Evolutionary conservation across 2,888 invertebrate species (phyloP).

Genomic region (Apotomis turbidana): DNA sequence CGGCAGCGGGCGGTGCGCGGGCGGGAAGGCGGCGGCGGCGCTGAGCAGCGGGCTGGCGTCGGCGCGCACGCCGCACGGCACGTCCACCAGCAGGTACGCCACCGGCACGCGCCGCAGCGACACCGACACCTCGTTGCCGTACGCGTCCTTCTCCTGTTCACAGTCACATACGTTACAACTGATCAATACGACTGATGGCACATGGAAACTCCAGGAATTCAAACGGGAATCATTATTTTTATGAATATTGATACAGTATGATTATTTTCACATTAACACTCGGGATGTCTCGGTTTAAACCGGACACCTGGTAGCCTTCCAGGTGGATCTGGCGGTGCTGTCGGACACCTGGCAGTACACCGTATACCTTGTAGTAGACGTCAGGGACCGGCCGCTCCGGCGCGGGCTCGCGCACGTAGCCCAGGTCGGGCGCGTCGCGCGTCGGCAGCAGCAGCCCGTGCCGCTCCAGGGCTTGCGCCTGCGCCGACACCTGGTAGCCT

Average conservation of each 20-base stretch:
- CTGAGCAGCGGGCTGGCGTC: slow-evolving; percentile 46
- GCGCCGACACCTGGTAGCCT: slow-evolving; percentile 99
- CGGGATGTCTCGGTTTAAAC: no score
- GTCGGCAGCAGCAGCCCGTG: slow-evolving; percentile 98
- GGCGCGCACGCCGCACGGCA: slow-evolving; percentile 91
- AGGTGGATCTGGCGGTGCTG: background rate
- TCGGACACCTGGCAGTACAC: background rate
- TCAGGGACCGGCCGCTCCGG: slow-evolving; percentile 99
- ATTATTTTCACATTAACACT: no score
- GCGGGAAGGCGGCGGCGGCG: slow-evolving; percentile 62
- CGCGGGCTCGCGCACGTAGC: slow-evolving; percentile 96
- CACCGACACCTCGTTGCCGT: slow-evolving; percentile 98
- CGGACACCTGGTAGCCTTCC: no score
- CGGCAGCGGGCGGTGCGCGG: slow-evolving; percentile 66
- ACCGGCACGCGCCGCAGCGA: slow-evolving; percentile 97
- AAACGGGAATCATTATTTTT: no score
- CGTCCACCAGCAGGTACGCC: slow-evolving; percentile 98
- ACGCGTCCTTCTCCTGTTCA: slow-evolving; percentile 95
- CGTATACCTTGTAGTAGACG: slow-evolving; percentile 96
- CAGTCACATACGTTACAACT: slow-evolving; percentile 38
- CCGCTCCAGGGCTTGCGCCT: slow-evolving; percentile 97
- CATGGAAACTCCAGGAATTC: no score
- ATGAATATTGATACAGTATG: no score
- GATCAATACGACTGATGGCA: no score
- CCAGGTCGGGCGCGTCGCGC: slow-evolving; percentile 98